Evolutionary conservation across 2,888 invertebrate genomes (phyloP), one percentile per base, ranked within the genome.

Genomic region (Yponomeuta plumbellus): DNA sequence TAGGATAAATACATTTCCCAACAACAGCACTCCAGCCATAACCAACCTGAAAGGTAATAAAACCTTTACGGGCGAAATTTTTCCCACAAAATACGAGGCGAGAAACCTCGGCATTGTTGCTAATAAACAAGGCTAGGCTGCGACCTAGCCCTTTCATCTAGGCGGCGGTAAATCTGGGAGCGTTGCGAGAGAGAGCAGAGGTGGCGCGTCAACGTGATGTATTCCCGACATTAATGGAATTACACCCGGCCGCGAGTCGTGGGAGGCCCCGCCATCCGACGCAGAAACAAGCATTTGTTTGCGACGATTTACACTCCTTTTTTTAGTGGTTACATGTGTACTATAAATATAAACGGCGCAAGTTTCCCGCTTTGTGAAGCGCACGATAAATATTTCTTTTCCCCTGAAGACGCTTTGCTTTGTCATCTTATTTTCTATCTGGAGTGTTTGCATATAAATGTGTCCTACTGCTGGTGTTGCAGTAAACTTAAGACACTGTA

Each of bases 141-240:
- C 21, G 22, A 39, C 44, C 40, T 80, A 81, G 84, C 81, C 82
- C 81, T 83, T 82, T 81, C 83, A 83, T 83, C 81, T 79, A 62
- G 52, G 64, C 61, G 77, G 76, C 74, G 78, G 81, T 84, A 85
- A 83, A 85, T 85, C 80, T 78, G 78, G 69, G 69, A 71, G 70
- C 75, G 63, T 65, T 61, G 67, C 58, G 61, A 23, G 58, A 64
- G 26, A 40, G 64, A 58, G 64, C 61, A 22, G 63, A 61, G 59
- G 64, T 66, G 66, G 63, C 64, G 59, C 56, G 65, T 64, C 44
- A 72, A 72, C 72, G 80, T 86, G 86, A 86, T 85, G 83, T 85
- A 86, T 85, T 78, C 78, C 71, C 75, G 75, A 81, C 84, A 82
- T 84, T 85, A 86, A 84, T 81, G 81, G 84, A 83, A 85, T 85